Base-by-base conservation (phyloP, 2,113 vertebrate species). In the Callospermophilus lateralis region DNA sequence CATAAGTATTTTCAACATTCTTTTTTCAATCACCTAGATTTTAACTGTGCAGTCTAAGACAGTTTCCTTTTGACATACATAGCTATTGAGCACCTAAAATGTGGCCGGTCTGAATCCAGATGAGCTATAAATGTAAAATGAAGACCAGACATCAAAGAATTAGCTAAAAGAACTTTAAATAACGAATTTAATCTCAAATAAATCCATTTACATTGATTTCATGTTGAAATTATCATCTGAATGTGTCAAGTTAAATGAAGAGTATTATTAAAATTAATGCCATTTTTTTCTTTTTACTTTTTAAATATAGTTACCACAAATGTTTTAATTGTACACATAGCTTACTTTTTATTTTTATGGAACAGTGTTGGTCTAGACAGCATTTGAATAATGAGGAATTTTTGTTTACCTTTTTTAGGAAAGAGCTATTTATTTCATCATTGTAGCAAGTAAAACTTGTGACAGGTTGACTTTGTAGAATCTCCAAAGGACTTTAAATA, bases 371-470 rank as follows among this genome's bases (percentile, higher is more conserved):
- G 8, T 45, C 55, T 84, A 48, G 45, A 72, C 8, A 74, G 48
- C 51, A 12, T 32, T 34, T 90, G 65, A 87, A 87, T 81, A 93
- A 73, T 94, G 37, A 90, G 30, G 24, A 70, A 1, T 55, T 67
- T 87, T 39, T 73, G 7, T 93, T 89, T 87, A 45, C 30, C 77
- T 86, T 84, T 78, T 19, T 26, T 83, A 34, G 37, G 6, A 93
- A 89, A 85, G 30, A 88, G 10, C 6, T 77, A 61, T 95, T 93
- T 96, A 70, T 95, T 93, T 95, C 70, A 6, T 93, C 68, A 86
- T 37, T 30, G 0, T 83, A 74, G 78, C 26, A 89, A 94, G 39
- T 70, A 73, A 80, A 70, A 61, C 34, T 77, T 93, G 34, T 90
- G 42, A 88, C 16, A 78, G 39, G 19, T 80, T 90, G 61, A 53